Evolutionary conservation across 2,113 vertebrate genomes (phyloP).

Genomic region (Mormyrus lacerda): DNA sequence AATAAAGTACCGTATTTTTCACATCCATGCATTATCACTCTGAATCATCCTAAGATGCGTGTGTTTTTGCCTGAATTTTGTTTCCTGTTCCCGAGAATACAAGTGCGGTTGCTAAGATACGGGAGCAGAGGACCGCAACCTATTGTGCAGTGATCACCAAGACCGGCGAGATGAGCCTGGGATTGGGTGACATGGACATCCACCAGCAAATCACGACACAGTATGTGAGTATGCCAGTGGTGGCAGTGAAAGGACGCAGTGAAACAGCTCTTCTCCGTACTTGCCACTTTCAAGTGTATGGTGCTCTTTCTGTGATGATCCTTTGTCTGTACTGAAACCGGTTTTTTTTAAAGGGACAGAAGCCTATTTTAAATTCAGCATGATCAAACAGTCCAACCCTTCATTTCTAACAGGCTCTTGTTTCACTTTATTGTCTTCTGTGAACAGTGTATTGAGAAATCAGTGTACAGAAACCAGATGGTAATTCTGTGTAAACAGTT

Average conservation of each 20-base stretch:
- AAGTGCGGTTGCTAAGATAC: conserved; percentile 49
- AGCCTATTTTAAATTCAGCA: neutral
- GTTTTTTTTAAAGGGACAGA: neutral
- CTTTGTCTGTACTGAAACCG: conserved; percentile 1
- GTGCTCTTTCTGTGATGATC: conserved; percentile 4
- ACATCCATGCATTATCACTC: neutral
- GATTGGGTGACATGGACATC: conserved; percentile 82
- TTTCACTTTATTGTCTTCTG: neutral
- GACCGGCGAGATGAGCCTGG: conserved; percentile 71
- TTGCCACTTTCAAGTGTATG: neutral
- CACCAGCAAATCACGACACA: conserved; percentile 73
- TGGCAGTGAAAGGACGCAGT: neutral
- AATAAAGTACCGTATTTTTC: neutral
- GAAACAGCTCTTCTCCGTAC: neutral
- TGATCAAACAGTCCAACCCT: neutral
- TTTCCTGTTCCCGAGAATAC: conserved; percentile 48
- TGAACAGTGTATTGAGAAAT: neutral
- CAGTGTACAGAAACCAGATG: neutral
- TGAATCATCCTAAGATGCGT: neutral
- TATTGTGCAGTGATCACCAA: conserved; percentile 61
- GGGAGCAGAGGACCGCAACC: conserved; percentile 57
- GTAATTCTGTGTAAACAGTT: neutral
- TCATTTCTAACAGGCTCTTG: neutral
- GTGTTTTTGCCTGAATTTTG: conserved; percentile 8
- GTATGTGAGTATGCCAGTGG: conserved; percentile 57